Evolutionary conservation across 2,797 vertebrate species (phyloP), one percentile per base, ranked within the genome.

Genomic region (Gymnoscopelus braueri): DNA sequence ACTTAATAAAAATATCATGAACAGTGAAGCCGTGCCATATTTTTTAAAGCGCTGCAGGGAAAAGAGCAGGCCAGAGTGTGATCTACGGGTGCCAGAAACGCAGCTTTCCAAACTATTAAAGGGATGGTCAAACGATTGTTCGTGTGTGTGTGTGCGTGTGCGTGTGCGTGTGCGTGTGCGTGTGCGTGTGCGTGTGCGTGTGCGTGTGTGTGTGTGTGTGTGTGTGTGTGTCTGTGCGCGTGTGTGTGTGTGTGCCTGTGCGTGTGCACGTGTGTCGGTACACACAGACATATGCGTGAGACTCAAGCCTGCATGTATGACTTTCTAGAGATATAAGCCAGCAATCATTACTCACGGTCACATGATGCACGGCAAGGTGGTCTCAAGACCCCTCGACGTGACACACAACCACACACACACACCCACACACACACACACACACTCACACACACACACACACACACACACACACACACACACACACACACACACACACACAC

Each of bases 101-200:
- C 32, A 35, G 32, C 32, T 35, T 35, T 35, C 4, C 32, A 72
- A 39, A 35, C 65, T 9, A 65, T 74, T 35, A 61, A 77, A 75
- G 12, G 47, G 67, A 81, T 81, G 80, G 81, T 79, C 68, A 75
- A 26, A 75, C 32, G 32, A 65, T 57, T 53, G 49, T 52, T 19
- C 14, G 13, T 55, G 51, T 67, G 8, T 13, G 57, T 32, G 26
- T 59, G 57, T 59, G 57, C 13, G 57, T 60, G 57, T 50, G 55
- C 60, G 32, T 48, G 14, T 52, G 35, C 14, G 39, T 7, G 23
- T 13, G 60, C 6, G n/a, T 49, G 13, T 69, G 66, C 50, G 7
- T 26, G 9, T 54, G 26, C 35, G 58, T 48, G 26, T 55, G 39
- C 53, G 32, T 0, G 60, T 1, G 0, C 2, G 3, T 32, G 29